Conservation (phyloP, 2,888 invertebrate species). For the Nomada fucata region DNA sequence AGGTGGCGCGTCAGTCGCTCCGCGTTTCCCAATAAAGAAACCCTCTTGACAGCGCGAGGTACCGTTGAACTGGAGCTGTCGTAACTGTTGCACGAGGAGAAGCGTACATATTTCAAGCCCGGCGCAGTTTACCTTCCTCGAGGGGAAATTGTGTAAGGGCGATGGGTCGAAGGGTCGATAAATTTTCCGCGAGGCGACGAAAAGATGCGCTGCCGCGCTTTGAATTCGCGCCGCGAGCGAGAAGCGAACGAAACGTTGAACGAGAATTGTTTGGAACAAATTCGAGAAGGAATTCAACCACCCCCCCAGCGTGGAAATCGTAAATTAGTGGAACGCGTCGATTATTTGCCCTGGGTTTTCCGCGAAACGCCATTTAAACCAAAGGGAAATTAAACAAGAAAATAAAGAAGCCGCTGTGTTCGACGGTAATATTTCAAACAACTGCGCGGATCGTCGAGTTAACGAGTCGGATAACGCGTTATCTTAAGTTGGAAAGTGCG, state of each 20-base stretch:
- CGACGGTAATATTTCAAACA: neutral
- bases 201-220: neutral
- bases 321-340: too few species aligned
- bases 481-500: neutral
- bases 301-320: neutral
- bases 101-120: too few species aligned
- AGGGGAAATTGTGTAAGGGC: neutral
- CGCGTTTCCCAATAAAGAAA: too few species aligned
- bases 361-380: too few species aligned
- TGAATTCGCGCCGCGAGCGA: slow-evolving; percentile 16
- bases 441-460: neutral
- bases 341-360: too few species aligned
- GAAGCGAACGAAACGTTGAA: neutral
- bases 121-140: neutral
- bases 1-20: too few species aligned
- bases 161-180: neutral
- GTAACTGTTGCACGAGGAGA: too few species aligned
- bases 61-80: too few species aligned
- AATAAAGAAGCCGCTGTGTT: too few species aligned
- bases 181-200: neutral
- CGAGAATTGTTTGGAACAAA: neutral
- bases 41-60: too few species aligned
- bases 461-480: slow-evolving; percentile 5
- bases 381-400: too few species aligned
- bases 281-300: neutral